Evolutionary conservation across 1,140 invertebrate genomes (phyloP).

Genomic region (Thaumatotibia leucotreta): DNA sequence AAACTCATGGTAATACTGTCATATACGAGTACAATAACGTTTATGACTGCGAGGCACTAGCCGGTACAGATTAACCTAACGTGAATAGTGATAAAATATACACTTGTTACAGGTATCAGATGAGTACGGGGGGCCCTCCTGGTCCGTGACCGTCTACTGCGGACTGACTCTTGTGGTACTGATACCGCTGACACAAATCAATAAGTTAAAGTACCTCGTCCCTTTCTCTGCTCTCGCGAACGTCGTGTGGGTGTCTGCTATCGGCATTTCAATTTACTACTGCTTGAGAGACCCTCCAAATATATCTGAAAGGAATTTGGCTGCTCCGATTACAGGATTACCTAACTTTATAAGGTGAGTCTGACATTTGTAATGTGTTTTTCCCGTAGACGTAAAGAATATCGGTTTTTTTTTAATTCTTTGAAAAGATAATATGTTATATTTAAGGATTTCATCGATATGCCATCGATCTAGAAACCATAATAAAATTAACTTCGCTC

Average conservation of each 20-base stretch:
- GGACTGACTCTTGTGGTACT: constrained; percentile 78
- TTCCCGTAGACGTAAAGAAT: neutral
- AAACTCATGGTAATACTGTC: too few species aligned
- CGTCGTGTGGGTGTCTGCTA: constrained; percentile 81
- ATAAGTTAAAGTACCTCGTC: constrained; percentile 84
- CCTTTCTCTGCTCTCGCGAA: constrained; percentile 87
- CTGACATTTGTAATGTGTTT: neutral
- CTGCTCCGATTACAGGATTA: constrained; percentile 73
- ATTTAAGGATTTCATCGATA: too few species aligned
- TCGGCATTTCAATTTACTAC: constrained; percentile 85
- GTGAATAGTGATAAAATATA: too few species aligned
- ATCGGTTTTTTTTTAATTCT: too few species aligned
- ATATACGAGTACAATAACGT: too few species aligned
- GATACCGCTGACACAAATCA: constrained; percentile 80
- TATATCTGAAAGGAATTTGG: constrained; percentile 69
- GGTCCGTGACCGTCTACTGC: constrained; percentile 77
- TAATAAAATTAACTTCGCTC: too few species aligned
- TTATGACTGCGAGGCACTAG: too few species aligned
- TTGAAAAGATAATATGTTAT: too few species aligned
- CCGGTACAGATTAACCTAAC: too few species aligned
- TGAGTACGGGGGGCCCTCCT: constrained; percentile 53
- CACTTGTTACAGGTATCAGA: constrained; percentile 67
- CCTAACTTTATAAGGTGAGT: constrained; percentile 81
- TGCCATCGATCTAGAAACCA: too few species aligned
- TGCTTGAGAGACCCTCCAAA: constrained; percentile 78